Percentiles rank a stretch among this genome's conserved stretches.
phyloP scores from a whole-genome alignment of 2,888 invertebrate genomes.

The Pinctada fucata region DNA sequence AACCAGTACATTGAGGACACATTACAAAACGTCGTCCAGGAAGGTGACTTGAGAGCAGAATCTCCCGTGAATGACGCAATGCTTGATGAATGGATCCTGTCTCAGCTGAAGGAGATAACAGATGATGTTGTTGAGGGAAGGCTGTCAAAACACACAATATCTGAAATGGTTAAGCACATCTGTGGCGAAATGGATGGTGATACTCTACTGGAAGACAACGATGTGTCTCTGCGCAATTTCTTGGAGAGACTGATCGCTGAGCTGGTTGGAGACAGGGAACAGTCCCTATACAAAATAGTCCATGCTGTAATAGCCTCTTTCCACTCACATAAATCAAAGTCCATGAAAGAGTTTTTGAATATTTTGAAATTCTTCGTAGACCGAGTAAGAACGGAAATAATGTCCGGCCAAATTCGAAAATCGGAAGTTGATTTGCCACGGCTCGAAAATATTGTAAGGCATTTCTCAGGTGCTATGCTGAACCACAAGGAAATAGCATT shows the following conservation, averaged over 20 bases:
- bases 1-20: conserved; percentile 51
- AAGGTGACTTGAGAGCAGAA: conserved; percentile 15
- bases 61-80: conserved; percentile 51
- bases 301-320: conserved; percentile 45
- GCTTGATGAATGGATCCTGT: conserved; percentile 56
- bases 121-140: conserved; percentile 50
- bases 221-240: conserved; percentile 16
- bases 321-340: conserved; percentile 22
- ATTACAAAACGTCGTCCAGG: conserved; percentile 36
- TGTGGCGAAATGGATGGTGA: conserved; percentile 39
- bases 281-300: conserved; percentile 37
- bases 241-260: conserved; percentile 34
- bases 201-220: background rate
- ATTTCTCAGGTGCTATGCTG: conserved; percentile 16
- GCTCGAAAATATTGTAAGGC: conserved; percentile 11
- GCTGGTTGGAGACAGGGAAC: conserved; percentile 20
- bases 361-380: conserved; percentile 23
- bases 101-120: conserved; percentile 47
- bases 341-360: conserved; percentile 25
- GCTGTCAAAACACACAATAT: conserved; percentile 47
- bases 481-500: conserved; percentile 18
- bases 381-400: conserved; percentile 17
- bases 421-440: conserved; percentile 22
- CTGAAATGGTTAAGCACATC: conserved; percentile 45
- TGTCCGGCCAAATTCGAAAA: conserved; percentile 3